These are phyloP conservation scores for Tiliqua scincoides DNA, from an alignment of 2,113 vertebrate species.

Conservation along the genomic window DNA sequence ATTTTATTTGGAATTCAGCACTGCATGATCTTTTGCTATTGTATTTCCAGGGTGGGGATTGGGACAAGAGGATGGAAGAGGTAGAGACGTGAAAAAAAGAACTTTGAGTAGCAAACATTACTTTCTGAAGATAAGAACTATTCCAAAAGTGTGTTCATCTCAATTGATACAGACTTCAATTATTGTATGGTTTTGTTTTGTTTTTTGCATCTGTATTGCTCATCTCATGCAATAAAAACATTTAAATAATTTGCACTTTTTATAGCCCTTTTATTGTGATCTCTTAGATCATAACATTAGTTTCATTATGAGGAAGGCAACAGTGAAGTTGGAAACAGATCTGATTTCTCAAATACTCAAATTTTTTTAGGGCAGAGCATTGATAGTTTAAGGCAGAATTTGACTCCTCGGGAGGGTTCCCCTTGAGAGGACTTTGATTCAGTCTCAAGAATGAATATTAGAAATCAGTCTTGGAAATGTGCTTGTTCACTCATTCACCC, in stretches of 20 bases:
- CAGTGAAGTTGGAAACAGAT: background rate
- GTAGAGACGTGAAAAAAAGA: background rate
- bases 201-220: conserved; percentile 56
- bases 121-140: conserved; percentile 15
- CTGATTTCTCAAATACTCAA: background rate
- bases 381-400: background rate
- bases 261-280: conserved; percentile 64
- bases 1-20: conserved; percentile 28
- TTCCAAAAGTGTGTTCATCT: conserved; percentile 13
- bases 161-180: conserved; percentile 49
- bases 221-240: conserved; percentile 64
- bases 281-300: conserved; percentile 34
- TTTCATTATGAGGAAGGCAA: background rate
- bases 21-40: background rate
- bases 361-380: background rate
- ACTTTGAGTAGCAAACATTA: conserved; percentile 17
- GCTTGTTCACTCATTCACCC: too few species aligned
- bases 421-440: fast-evolving
- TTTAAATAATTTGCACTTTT: conserved; percentile 60
- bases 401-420: background rate
- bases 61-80: conserved; percentile 22
- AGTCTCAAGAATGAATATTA: background rate
- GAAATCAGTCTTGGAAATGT: background rate
- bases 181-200: conserved; percentile 61
- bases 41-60: background rate